A percentile compares a stretch with the other conserved stretches of the same genome.
Evolutionary conservation across 2,113 vertebrate genomes (phyloP).

Genomic region (Proteles cristata): DNA sequence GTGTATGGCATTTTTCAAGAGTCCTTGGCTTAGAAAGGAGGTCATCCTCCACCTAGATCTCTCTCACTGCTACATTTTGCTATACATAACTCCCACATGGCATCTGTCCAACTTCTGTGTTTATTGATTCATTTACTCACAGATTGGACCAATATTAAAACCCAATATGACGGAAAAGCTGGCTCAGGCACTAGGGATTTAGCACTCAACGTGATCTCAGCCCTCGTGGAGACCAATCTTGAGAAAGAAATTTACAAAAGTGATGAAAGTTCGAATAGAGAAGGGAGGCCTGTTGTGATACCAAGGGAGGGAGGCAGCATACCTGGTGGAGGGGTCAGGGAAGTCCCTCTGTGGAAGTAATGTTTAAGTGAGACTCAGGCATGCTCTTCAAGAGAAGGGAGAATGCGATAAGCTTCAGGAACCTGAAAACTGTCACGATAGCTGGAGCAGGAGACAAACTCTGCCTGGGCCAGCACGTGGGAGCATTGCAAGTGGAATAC

Average conservation of each 20-base stretch:
- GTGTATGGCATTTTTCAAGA: neutral
- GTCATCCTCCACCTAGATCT: neutral
- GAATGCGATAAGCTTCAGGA: neutral
- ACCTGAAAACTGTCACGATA: neutral
- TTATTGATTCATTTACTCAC: neutral
- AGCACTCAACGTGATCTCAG: neutral
- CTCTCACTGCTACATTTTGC: neutral
- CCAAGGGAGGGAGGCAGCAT: neutral
- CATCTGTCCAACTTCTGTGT: neutral
- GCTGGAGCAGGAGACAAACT: neutral
- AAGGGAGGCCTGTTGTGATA: neutral
- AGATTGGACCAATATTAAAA: neutral
- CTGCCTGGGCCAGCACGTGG: neutral
- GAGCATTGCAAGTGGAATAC: neutral
- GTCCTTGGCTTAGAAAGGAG: neutral
- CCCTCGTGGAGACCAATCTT: neutral
- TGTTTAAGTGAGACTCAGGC: neutral
- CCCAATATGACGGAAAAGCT: neutral
- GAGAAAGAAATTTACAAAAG: neutral
- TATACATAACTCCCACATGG: neutral
- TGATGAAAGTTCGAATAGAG: neutral
- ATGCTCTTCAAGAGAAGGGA: neutral
- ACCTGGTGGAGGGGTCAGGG: neutral
- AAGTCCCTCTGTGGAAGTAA: neutral
- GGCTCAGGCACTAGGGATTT: neutral